A percentile compares a stretch with the other conserved stretches of the same genome.
These are phyloP conservation scores for Herpetotheres cachinnans DNA, from an alignment of 2,113 vertebrate genomes.

Conservation along the genomic window DNA sequence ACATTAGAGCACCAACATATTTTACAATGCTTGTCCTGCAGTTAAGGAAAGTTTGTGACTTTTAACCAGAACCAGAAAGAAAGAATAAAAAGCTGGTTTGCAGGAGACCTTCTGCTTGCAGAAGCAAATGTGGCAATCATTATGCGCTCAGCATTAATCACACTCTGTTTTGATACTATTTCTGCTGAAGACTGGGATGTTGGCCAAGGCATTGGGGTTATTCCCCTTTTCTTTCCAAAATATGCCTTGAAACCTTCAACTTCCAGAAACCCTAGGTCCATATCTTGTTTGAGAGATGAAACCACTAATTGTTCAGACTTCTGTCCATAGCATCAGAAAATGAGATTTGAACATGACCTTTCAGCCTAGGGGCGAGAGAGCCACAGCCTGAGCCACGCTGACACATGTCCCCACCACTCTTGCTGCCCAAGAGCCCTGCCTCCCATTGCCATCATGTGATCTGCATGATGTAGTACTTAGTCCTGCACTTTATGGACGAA, in stretches of 20 bases:
- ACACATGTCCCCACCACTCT: not conserved
- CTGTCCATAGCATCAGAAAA: not conserved
- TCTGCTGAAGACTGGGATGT: not conserved
- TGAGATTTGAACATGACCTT: not conserved
- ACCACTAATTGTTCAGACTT: not conserved
- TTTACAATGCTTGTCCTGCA: not conserved
- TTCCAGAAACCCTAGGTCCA: not conserved
- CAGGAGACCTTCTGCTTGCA: not conserved
- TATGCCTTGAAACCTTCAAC: not conserved
- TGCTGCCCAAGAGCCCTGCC: not conserved
- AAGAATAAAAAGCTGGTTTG: not conserved
- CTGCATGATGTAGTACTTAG: not conserved
- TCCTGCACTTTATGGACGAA: not conserved
- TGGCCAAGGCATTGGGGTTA: not conserved
- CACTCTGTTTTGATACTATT: not conserved
- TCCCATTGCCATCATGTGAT: not conserved
- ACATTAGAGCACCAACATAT: not conserved
- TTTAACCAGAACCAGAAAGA: not conserved
- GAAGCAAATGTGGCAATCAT: not conserved
- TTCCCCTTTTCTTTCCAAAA: slow-evolving; percentile 17
- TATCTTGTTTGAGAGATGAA: not conserved
- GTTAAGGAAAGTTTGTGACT: not conserved
- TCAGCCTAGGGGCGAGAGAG: not conserved
- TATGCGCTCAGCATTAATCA: slow-evolving; percentile 16
- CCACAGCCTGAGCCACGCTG: not conserved